Base-by-base conservation (phyloP, 2,888 invertebrate species). In the Lochmaea capreae region DNA sequence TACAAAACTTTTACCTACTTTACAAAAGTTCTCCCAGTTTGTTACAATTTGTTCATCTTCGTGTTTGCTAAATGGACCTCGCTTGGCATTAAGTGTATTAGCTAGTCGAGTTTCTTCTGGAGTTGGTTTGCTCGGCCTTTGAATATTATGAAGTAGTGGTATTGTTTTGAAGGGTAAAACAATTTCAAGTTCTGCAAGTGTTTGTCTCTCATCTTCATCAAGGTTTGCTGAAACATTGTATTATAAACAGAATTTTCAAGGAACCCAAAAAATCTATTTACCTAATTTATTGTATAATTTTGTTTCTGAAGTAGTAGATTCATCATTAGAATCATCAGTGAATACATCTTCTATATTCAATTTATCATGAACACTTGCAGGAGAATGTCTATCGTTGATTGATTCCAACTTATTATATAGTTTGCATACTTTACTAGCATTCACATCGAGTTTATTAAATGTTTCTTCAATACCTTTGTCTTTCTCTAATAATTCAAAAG, bases 11-110 rank as follows among this genome's bases (percentile, higher is more conserved):
- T 39, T 65, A 73, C 74, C 67, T 66, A 80, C 80, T 62, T 75
- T 26, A 67, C 76, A 79, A 65, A 80, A 80, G 14, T 68, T 14
- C 14, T 67, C 26, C 79, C 79, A 80, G 67, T 80, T 80, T 11
- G 72, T 42, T 65, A 65, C 67, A 26, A 80, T 76, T 18, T 10
- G 61, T 10, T 77, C 68, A 49, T 80, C 79, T 57, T 80, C 80
- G 52, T 63, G 62, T 73, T 79, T 74, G 26, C 71, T 74, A 58
- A 69, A 80, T 10, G 74, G 49, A 9, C 80, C 80, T 5, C 1
- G 16, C 62, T 75, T 75, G 2, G 72, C 58, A 14, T 61, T 66
- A 18, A 72, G 10, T 5, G 26, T 0, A 16, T 66, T 61, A 9
- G 54, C 33, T 12, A 12, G 16, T 14, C 22, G 1, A 9, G 49